A percentile compares a stretch with the other conserved stretches of the same genome.
Evolutionary conservation across 2,888 invertebrate genomes (phyloP).

Genomic region (Psylliodes chrysocephalus): DNA sequence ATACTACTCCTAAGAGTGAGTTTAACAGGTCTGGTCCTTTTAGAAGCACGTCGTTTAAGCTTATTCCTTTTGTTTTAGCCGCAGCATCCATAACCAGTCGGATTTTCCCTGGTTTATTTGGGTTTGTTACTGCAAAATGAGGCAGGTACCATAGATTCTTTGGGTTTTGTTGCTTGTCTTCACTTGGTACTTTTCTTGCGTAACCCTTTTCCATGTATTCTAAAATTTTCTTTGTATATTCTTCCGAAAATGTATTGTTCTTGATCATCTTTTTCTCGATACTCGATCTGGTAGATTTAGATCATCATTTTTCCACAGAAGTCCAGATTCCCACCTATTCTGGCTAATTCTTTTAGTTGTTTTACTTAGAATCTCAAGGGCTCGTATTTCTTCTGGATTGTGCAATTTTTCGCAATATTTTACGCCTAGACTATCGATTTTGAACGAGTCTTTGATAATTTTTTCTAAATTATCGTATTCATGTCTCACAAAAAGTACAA

Average conservation of each 20-base stretch:
- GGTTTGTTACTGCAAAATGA: not conserved
- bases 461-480: not conserved
- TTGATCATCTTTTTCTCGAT: not conserved
- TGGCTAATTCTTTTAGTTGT: too few relatives aligned
- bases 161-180: not conserved
- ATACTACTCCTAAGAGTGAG: constrained; percentile 3
- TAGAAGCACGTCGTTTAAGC: constrained; percentile 13
- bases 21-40: constrained; percentile 17
- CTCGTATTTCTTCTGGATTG: too few relatives aligned
- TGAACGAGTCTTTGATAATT: too few relatives aligned
- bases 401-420: too few relatives aligned
- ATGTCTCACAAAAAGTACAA: not conserved
- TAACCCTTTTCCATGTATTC: not conserved
- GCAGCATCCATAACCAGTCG: constrained; percentile 22
- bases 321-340: not conserved
- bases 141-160: not conserved
- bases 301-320: not conserved
- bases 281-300: not conserved
- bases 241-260: not conserved
- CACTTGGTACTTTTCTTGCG: not conserved
- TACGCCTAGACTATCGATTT: too few relatives aligned
- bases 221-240: too few relatives aligned
- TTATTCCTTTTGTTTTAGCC: constrained; percentile 11
- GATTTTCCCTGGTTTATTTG: constrained; percentile 3
- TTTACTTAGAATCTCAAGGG: too few relatives aligned